These are phyloP conservation scores for Cheilosia variabilis DNA, from an alignment of 2,888 invertebrate genomes.

Conservation along the genomic window DNA sequence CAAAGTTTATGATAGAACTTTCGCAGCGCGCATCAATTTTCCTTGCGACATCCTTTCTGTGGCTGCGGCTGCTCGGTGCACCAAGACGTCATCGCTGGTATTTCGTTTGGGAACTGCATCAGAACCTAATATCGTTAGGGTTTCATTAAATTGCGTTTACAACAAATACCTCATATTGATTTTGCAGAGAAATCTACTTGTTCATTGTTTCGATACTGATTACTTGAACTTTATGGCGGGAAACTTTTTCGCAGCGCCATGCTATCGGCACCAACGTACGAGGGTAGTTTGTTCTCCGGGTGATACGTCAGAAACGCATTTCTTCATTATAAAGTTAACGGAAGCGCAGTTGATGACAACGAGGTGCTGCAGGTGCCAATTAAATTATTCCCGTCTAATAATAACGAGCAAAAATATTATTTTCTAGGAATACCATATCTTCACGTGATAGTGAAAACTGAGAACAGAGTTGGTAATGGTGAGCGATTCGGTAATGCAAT, in stretches of 20 bases:
- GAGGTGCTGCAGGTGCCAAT: background rate
- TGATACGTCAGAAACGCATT: background rate
- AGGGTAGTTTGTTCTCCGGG: background rate
- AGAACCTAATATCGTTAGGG: conserved; percentile 10
- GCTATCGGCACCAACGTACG: background rate
- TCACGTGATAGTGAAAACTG: no score
- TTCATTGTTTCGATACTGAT: background rate
- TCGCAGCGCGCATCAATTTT: conserved; percentile 24
- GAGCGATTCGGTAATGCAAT: no score
- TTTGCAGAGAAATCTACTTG: background rate
- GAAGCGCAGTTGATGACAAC: no score
- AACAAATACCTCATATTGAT: conserved; percentile 2
- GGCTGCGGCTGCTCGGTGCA: background rate
- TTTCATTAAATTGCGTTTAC: conserved; percentile 19
- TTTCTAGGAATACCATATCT: no score
- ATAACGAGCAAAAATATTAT: background rate
- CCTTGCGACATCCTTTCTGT: background rate
- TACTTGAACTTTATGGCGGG: background rate
- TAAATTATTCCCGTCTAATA: background rate
- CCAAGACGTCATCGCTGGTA: background rate
- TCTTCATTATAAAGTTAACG: conserved; percentile 2
- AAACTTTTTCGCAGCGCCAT: background rate
- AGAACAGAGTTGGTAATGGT: no score
- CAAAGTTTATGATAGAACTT: conserved; percentile 48
- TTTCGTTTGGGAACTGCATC: background rate